Base-by-base conservation (phyloP, 92 coral and sea anemone genomes). In the Meandrina meandrites region DNA sequence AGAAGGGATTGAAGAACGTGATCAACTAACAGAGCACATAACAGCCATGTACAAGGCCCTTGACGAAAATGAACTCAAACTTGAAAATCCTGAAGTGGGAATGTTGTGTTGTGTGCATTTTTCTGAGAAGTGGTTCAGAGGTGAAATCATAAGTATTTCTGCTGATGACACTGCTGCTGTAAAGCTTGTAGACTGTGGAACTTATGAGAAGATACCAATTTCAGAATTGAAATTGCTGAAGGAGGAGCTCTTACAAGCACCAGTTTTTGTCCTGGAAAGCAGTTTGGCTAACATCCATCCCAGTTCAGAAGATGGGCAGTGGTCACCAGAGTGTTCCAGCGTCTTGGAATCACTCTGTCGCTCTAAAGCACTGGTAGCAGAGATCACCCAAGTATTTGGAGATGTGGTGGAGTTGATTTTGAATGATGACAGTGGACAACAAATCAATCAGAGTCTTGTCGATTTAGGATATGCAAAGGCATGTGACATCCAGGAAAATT, bases 161-260 rank as follows among this genome's bases (percentile, higher is more conserved):
- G 88, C 91, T 48, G 88, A 95, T 84, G 92, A 87, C 35, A 83
- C 79, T 9, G 78, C 92, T 50, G 24, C 74, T n/a, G 98, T 95
- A 34, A 92, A 78, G 34, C 94, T 93, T 82, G 94, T 95, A 10
- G 98, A 95, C 88, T 95, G 90, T 88, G 98, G 98, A 0, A 93
- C 87, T 31, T 28, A 81, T 45, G 98, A 95, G 71, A 82, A 73
- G 56, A 89, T 95, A 28, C 92, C 94, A 10, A 53, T 58, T 30
- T 80, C 94, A 56, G 84, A 89, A 78, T 78, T 95, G 24, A 87
- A 82, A 68, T 78, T 40, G 48, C 84, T 95, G 48, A 92, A 87
- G 68, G 85, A 86, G n/a, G 89, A 93, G 79, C 88, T 93, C 76
- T 82, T 82, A 28, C 73, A 48, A 42, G 85, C 89, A n/a, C 98